These are phyloP conservation scores for Linurgus olivaceus DNA, from an alignment of 2,797 vertebrate species.

Conservation along the genomic window DNA sequence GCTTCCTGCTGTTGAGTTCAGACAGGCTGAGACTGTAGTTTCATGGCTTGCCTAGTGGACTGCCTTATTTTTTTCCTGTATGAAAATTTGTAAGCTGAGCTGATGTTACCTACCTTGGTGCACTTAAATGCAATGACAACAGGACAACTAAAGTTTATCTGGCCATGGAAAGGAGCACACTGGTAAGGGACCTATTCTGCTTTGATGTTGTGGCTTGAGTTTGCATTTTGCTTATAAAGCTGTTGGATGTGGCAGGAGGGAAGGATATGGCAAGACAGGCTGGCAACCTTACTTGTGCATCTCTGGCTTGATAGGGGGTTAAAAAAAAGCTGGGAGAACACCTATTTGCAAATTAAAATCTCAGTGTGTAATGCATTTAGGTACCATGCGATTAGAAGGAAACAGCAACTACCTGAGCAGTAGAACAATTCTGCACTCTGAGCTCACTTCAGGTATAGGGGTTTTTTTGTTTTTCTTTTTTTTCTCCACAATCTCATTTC, in stretches of 20 bases:
- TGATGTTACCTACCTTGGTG: neutral
- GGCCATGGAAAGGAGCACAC: neutral
- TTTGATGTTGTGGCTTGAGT: neutral
- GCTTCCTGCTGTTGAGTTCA: neutral
- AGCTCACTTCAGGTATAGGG: neutral
- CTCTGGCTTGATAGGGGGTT: neutral
- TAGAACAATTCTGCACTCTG: neutral
- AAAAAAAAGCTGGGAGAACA: neutral
- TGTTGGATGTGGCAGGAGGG: neutral
- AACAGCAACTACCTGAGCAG: neutral
- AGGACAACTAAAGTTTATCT: neutral
- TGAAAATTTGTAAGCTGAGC: neutral
- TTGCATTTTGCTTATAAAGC: neutral
- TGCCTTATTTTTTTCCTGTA: neutral
- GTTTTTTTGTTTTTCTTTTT: rapidly evolving
- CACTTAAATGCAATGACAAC: neutral
- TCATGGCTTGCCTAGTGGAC: neutral
- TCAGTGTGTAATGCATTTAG: neutral
- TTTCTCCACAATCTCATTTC: rapidly evolving
- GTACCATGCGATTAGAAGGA: neutral
- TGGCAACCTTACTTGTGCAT: neutral
- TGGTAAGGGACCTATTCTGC: neutral
- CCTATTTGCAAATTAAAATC: neutral
- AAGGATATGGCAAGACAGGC: neutral
- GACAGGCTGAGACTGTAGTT: neutral